These are phyloP conservation scores for Sebastes elongatus DNA, from an alignment of 2,797 vertebrate genomes.

Conservation along the genomic window DNA sequence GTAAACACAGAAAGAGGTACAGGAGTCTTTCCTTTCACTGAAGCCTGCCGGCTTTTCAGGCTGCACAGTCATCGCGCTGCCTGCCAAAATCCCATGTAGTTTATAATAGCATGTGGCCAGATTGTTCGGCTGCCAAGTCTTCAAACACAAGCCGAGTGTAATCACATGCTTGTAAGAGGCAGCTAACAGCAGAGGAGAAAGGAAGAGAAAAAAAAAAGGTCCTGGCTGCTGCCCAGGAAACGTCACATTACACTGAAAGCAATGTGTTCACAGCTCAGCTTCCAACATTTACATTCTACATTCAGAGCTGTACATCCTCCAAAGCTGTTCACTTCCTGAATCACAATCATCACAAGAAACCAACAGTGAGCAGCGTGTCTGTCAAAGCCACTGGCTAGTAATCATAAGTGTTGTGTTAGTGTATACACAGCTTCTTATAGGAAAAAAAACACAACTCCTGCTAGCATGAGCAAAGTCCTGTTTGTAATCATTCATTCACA, in stretches of 20 bases:
- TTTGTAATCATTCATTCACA: slow-evolving; percentile 33
- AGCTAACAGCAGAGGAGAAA: slow-evolving; percentile 32
- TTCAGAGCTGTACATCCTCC: not conserved
- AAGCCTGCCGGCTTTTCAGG: slow-evolving; percentile 34
- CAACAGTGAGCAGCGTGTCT: not conserved
- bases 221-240: slow-evolving; percentile 67
- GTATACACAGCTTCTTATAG: not conserved
- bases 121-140: slow-evolving; percentile 66
- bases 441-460: not conserved
- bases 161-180: slow-evolving; percentile 55
- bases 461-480: slow-evolving; percentile 22
- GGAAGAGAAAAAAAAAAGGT: slow-evolving; percentile 6
- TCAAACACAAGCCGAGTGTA: slow-evolving; percentile 53
- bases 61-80: slow-evolving; percentile 23
- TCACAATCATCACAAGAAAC: slow-evolving; percentile 21
- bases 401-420: not conserved
- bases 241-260: slow-evolving; percentile 64
- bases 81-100: slow-evolving; percentile 69
- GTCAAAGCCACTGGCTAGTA: not conserved
- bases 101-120: slow-evolving; percentile 61
- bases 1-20: slow-evolving; percentile 68
- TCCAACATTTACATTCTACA: slow-evolving; percentile 48
- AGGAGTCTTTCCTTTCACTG: slow-evolving; percentile 57
- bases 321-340: slow-evolving; percentile 31
- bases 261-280: slow-evolving; percentile 59